Conservation (phyloP, 2,113 vertebrate genomes). For the Gobius niger region DNA sequence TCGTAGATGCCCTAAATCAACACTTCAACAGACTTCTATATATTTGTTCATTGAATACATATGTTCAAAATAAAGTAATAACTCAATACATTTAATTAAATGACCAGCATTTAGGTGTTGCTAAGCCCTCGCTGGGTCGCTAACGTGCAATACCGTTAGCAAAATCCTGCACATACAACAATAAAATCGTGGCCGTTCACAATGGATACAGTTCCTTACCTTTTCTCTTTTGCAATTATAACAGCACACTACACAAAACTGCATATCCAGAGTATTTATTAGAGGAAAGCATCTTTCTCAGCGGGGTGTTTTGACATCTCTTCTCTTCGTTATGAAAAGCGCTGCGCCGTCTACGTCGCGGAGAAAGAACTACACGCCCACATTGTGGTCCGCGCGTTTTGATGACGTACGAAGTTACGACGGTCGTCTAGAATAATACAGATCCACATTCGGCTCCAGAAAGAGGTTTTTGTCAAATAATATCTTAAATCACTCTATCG, state of each 20-base stretch:
- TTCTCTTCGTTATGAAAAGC: conserved; percentile 1
- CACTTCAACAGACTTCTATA: not conserved
- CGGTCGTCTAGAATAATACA: conserved; percentile 25
- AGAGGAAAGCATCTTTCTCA: conserved; percentile 23
- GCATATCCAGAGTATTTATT: conserved; percentile 1
- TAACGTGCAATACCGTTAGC: conserved; percentile 38
- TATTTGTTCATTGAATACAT: not conserved
- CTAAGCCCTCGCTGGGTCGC: not conserved
- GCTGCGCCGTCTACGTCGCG: conserved; percentile 23
- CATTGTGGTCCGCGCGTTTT: not conserved
- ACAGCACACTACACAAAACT: not conserved
- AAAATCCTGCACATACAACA: not conserved
- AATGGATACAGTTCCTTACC: conserved; percentile 21
- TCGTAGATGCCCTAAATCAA: not conserved
- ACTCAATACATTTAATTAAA: not conserved
- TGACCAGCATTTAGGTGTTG: not conserved
- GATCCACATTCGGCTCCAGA: conserved; percentile 15
- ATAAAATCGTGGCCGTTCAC: not conserved
- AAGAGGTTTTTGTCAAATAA: conserved; percentile 38
- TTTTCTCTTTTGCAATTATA: accelerated
- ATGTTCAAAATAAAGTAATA: not conserved
- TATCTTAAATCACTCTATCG: accelerated
- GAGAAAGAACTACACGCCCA: conserved; percentile 1
- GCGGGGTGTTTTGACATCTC: conserved; percentile 37
- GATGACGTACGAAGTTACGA: conserved; percentile 29